These are phyloP conservation scores for Triplophysa dalaica DNA, from an alignment of 2,113 vertebrate genomes.

Conservation along the genomic window DNA sequence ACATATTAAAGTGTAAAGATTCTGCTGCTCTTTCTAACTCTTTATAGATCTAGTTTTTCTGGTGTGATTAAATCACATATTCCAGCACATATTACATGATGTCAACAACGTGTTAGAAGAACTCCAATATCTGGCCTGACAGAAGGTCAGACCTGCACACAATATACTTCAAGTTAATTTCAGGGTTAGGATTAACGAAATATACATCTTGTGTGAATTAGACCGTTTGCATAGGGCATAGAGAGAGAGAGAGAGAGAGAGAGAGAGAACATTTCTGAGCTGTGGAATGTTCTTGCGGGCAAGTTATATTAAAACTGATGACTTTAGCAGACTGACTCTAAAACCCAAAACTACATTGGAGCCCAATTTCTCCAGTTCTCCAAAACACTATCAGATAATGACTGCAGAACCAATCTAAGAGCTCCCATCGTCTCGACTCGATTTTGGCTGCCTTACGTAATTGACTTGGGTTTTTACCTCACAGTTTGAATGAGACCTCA, in stretches of 20 bases:
- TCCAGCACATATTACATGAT: no score
- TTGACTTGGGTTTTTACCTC: conserved; percentile 3
- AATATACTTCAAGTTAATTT: neutral
- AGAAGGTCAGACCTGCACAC: neutral
- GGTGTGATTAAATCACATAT: no score
- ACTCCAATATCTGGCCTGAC: neutral
- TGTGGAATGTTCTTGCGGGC: neutral
- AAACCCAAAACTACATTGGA: neutral
- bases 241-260: neutral
- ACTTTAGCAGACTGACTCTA: conserved; percentile 13
- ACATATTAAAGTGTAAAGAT: no score
- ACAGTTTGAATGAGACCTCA: conserved; percentile 22
- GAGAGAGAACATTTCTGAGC: neutral
- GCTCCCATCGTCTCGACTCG: conserved; percentile 10
- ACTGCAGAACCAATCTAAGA: conserved; percentile 23
- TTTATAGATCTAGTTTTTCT: no score
- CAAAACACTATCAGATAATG: conserved; percentile 23
- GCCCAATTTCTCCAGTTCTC: neutral
- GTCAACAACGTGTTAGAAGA: no score
- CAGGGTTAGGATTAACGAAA: neutral
- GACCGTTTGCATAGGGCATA: neutral
- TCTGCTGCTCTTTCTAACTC: no score
- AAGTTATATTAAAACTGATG: conserved; percentile 1
- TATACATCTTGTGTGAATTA: neutral
- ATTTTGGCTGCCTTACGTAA: neutral